A percentile compares a stretch with the other conserved stretches of the same genome.
These are phyloP conservation scores for Linhomoeus sp. DNA, from an alignment of 2,888 invertebrate genomes.

Conservation along the genomic window DNA sequence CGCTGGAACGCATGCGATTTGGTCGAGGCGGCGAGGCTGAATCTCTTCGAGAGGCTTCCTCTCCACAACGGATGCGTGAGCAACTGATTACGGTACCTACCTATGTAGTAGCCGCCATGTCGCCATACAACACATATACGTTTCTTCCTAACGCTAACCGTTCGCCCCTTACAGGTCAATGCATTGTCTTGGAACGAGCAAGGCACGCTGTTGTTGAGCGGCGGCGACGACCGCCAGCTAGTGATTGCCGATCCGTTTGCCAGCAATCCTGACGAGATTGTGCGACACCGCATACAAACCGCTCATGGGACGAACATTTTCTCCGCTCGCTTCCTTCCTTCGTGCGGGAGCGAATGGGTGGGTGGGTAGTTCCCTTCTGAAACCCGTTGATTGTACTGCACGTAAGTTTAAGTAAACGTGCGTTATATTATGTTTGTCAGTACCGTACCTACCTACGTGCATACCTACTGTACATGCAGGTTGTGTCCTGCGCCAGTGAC, in stretches of 20 bases:
- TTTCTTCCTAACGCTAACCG: no score
- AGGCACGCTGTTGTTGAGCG: constrained; percentile 52
- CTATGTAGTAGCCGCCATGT: no score
- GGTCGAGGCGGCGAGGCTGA: no score
- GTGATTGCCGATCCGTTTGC: constrained; percentile 4
- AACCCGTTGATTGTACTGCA: no score
- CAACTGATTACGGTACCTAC: no score
- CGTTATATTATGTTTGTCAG: no score
- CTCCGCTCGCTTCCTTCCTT: constrained; percentile 62
- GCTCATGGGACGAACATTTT: constrained; percentile 63
- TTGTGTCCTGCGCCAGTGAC: constrained; percentile 63
- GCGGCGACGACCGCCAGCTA: constrained; percentile 51
- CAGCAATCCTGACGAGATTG: constrained; percentile 11
- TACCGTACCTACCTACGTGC: neutral
- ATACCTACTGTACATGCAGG: constrained; percentile 27
- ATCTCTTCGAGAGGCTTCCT: no score
- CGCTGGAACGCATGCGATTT: no score
- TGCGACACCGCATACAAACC: constrained; percentile 38
- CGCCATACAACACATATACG: no score
- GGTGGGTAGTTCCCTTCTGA: constrained; percentile 28
- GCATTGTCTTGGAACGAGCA: constrained; percentile 57
- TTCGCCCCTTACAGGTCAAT: constrained; percentile 43
- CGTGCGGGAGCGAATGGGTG: constrained; percentile 43
- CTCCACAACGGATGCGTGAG: no score
- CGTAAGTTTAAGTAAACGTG: no score